Conservation (phyloP, 2,797 vertebrate species). For the Pseudopleuronectes americanus region DNA sequence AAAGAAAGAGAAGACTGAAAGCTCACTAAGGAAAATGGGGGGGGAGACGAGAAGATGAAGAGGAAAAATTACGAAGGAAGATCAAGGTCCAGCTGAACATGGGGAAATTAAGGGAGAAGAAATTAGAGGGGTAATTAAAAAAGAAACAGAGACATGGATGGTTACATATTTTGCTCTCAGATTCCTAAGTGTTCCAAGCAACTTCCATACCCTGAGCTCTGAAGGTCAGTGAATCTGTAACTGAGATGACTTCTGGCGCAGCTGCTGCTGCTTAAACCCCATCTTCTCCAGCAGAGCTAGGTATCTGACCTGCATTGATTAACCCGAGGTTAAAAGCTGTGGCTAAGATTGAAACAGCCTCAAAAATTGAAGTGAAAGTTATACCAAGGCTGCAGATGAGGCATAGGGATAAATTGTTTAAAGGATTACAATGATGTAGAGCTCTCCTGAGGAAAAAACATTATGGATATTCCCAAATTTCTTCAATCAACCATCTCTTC, state of each 20-base stretch:
- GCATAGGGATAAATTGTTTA: conserved; percentile 5
- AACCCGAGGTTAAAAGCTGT: conserved; percentile 49
- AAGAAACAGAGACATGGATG: conserved; percentile 38
- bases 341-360: conserved; percentile 37
- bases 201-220: conserved; percentile 51
- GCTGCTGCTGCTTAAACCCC: conserved; percentile 54
- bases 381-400: neutral
- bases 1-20: neutral
- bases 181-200: conserved; percentile 39
- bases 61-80: neutral
- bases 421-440: neutral
- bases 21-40: neutral
- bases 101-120: neutral
- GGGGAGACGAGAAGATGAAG: neutral
- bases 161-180: conserved; percentile 48
- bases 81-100: neutral
- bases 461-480: conserved; percentile 4
- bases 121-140: conserved; percentile 38
- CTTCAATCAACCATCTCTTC: conserved; percentile 1
- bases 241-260: conserved; percentile 57
- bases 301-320: conserved; percentile 61
- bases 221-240: conserved; percentile 71
- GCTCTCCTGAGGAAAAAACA: conserved; percentile 1
- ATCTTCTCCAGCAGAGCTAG: conserved; percentile 39
- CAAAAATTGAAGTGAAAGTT: conserved; percentile 40